Conservation (phyloP, 2,888 invertebrate genomes). For the Parascotia fuliginaria region DNA sequence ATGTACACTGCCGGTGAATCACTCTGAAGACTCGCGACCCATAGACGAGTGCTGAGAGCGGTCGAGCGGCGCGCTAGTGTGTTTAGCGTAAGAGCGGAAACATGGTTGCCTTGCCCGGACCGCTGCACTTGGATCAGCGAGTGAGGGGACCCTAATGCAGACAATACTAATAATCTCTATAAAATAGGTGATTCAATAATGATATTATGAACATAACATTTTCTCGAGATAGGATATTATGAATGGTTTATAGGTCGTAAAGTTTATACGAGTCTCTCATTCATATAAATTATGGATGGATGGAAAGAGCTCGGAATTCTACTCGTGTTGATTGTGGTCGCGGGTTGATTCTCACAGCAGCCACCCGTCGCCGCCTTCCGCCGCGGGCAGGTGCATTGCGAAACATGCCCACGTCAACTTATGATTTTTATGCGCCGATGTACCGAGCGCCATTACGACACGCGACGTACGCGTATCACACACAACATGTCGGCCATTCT, state of each 20-base stretch:
- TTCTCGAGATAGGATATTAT: slow-evolving; percentile 41
- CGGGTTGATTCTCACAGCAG: slow-evolving; percentile 35
- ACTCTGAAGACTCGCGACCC: slow-evolving; percentile 31
- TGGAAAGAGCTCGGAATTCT: slow-evolving; percentile 31
- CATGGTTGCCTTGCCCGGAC: slow-evolving; percentile 52
- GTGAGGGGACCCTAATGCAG: slow-evolving; percentile 17
- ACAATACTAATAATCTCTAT: slow-evolving; percentile 25
- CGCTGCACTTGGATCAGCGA: slow-evolving; percentile 45
- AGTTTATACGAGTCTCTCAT: slow-evolving; percentile 34
- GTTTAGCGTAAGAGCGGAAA: slow-evolving; percentile 60
- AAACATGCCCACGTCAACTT: slow-evolving; percentile 67
- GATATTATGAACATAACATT: slow-evolving; percentile 23
- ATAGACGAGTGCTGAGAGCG: slow-evolving; percentile 42
- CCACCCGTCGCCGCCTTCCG: slow-evolving; percentile 16
- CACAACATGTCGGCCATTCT: slow-evolving; percentile 60
- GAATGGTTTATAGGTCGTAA: slow-evolving; percentile 46
- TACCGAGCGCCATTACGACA: slow-evolving; percentile 72
- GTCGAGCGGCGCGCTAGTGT: slow-evolving; percentile 39
- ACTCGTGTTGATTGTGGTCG: slow-evolving; percentile 17
- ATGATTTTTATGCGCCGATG: slow-evolving; percentile 70
- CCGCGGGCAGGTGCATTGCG: slow-evolving; percentile 67
- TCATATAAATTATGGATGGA: slow-evolving; percentile 29
- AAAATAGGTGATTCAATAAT: slow-evolving; percentile 20
- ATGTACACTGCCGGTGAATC: slow-evolving; percentile 47
- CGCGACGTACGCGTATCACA: slow-evolving; percentile 59